phyloP scores from a whole-genome alignment of 2,113 vertebrate genomes.

The Oreotragus oreotragus region DNA sequence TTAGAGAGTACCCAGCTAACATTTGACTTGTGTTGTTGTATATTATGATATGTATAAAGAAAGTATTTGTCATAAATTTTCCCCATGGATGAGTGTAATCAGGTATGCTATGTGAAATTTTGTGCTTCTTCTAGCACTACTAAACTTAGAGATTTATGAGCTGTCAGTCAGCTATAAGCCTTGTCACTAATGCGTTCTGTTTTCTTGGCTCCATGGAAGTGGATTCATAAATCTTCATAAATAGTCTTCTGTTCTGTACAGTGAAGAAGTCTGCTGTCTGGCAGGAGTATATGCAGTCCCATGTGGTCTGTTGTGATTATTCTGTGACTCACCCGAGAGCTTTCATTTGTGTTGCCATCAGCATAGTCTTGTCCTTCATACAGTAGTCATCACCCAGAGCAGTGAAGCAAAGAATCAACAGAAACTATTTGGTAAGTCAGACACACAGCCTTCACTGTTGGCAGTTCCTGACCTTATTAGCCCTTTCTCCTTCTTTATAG shows the following conservation, averaged over 20 bases:
- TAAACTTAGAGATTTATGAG: not conserved
- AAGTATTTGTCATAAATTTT: not conserved
- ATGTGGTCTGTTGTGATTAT: not conserved
- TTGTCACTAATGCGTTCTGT: not conserved
- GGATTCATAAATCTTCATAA: not conserved
- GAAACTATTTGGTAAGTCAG: conserved; percentile 46
- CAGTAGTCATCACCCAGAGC: conserved; percentile 29
- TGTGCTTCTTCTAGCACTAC: not conserved
- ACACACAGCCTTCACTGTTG: conserved; percentile 24
- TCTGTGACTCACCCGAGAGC: conserved; percentile 29
- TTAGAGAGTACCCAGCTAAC: not conserved
- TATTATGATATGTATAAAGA: not conserved
- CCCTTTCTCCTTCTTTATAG: conserved; percentile 58
- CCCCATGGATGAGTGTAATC: not conserved
- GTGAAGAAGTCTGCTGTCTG: conserved; percentile 13
- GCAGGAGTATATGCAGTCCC: not conserved
- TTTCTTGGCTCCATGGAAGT: conserved; percentile 17
- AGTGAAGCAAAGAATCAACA: conserved; percentile 60
- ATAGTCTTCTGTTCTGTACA: not conserved
- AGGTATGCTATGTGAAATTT: not conserved
- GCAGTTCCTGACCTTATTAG: not conserved
- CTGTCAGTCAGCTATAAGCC: not conserved
- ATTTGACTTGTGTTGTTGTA: not conserved
- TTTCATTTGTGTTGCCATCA: not conserved
- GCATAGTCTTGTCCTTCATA: not conserved